Percentiles rank a stretch among this genome's conserved stretches.
Evolutionary conservation across 2,888 invertebrate genomes (phyloP).

Genomic region (Heliconius ethilla): DNA sequence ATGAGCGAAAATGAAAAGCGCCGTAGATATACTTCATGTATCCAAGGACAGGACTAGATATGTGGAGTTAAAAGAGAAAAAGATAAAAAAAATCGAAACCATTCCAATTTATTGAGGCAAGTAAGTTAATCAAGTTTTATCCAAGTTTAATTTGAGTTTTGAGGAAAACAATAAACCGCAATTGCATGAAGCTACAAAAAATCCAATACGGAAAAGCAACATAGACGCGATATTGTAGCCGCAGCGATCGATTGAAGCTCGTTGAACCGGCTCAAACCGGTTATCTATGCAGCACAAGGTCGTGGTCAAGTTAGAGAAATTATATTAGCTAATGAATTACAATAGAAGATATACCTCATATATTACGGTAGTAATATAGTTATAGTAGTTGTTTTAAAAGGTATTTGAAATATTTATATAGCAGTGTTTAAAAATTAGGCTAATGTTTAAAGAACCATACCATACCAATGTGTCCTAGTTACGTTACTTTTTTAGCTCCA

Average conservation of each 20-base stretch:
- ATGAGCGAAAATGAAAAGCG: neutral
- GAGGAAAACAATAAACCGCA: slow-evolving; percentile 14
- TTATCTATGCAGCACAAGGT: slow-evolving; percentile 40
- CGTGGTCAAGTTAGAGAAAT: slow-evolving; percentile 32
- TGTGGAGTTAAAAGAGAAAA: neutral
- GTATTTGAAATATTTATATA: too few relatives aligned
- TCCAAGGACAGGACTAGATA: too few relatives aligned
- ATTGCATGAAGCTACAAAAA: slow-evolving; percentile 31
- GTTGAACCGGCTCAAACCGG: slow-evolving; percentile 37
- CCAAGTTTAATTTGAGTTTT: slow-evolving; percentile 5
- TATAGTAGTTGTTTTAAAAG: too few relatives aligned
- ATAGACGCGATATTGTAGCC: slow-evolving; percentile 22
- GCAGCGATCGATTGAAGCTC: slow-evolving; percentile 38
- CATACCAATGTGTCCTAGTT: too few relatives aligned
- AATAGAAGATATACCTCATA: neutral
- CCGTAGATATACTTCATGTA: neutral
- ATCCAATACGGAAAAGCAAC: slow-evolving; percentile 32
- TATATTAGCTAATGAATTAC: slow-evolving; percentile 11
- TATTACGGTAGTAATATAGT: neutral
- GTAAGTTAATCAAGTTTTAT: slow-evolving; percentile 8
- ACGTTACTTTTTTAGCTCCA: too few relatives aligned
- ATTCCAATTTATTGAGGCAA: neutral
- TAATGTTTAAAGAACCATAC: too few relatives aligned
- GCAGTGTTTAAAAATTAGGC: too few relatives aligned
- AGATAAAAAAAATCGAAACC: neutral